A percentile compares a stretch with the other conserved stretches of the same genome.
phyloP scores from a whole-genome alignment of 1,140 invertebrate genomes.

The Melanaphis sacchari region DNA sequence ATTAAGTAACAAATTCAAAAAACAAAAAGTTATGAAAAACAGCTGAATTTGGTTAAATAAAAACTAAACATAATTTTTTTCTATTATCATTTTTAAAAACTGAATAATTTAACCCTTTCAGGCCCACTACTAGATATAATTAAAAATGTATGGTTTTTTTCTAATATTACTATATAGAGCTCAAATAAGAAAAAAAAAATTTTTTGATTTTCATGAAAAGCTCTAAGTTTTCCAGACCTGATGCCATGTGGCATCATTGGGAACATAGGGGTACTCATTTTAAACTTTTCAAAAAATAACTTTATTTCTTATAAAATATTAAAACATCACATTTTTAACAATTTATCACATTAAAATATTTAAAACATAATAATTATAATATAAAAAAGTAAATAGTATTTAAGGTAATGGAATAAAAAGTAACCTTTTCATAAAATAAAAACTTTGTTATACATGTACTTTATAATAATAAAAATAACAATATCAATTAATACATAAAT shows the following conservation, averaged over 20 bases:
- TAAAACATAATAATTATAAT: background rate
- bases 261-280: background rate
- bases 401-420: no score
- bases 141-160: no score
- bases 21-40: background rate
- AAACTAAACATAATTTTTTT: background rate
- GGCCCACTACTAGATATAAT: no score
- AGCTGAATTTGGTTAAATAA: background rate
- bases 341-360: background rate
- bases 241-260: conserved; percentile 3
- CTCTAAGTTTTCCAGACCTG: background rate
- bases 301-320: background rate
- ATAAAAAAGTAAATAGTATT: background rate
- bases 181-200: no score
- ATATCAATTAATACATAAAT: no score
- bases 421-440: background rate
- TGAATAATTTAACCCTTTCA: no score
- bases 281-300: background rate
- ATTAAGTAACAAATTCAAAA: background rate
- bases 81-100: background rate
- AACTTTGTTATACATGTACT: background rate
- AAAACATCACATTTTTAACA: background rate
- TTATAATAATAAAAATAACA: no score
- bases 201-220: no score
- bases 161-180: no score